Conservation (phyloP, 1,140 invertebrate species). For the Wasmannia auropunctata region DNA sequence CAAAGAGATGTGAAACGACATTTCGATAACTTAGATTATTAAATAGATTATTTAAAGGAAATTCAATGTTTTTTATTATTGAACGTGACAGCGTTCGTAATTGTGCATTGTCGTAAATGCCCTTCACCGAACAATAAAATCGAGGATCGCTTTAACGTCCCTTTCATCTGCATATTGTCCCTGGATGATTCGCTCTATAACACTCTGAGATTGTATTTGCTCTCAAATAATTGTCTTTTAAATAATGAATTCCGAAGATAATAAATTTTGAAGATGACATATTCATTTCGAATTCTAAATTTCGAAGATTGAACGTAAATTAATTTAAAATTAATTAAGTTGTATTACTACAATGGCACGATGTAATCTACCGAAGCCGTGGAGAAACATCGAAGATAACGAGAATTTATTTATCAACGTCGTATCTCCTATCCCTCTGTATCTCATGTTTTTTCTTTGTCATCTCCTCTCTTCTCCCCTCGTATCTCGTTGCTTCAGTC, state of each 20-base stretch:
- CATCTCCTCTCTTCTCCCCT: neutral
- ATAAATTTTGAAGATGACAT: no score
- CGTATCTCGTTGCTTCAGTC: neutral
- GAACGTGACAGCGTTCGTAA: neutral
- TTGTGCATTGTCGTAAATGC: neutral
- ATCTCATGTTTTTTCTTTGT: neutral
- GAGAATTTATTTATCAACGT: conserved; percentile 50
- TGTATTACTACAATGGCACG: neutral
- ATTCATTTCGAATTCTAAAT: no score
- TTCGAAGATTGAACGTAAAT: conserved; percentile 10
- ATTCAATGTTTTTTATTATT: neutral
- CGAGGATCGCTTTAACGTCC: neutral
- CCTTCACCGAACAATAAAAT: neutral
- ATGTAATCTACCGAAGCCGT: conserved; percentile 31
- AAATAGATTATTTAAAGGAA: neutral
- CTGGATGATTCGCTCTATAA: neutral
- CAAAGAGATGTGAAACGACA: neutral
- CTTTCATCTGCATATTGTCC: neutral
- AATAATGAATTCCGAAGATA: conserved; percentile 21
- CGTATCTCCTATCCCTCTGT: neutral
- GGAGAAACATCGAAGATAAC: conserved; percentile 39
- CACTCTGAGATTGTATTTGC: neutral
- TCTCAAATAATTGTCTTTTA: conserved; percentile 16
- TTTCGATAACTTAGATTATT: neutral
- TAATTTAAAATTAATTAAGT: no score